Evolutionary conservation across 2,888 invertebrate species (phyloP), one percentile per base, ranked within the genome.

Genomic region (Thelaira solivaga): DNA sequence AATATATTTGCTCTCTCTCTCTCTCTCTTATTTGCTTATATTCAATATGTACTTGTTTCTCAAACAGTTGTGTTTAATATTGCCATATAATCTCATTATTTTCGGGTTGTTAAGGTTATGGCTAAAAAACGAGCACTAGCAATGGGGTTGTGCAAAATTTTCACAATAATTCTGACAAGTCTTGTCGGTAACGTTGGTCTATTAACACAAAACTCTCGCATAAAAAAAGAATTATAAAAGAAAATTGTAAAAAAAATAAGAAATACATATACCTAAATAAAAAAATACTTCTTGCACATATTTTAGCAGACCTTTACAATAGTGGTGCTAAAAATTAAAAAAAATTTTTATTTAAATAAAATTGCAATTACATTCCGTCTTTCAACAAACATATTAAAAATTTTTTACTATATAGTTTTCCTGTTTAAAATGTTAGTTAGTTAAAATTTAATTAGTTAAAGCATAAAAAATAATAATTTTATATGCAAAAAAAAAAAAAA

Each of bases 121-220:
- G 41, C 34, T 62, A 41, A 49, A n/a, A n/a, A 57, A 62, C 36
- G 29, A 61, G 45, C 45, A 24, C n/a, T n/a, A n/a, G 22, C 18
- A 41, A 59, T 47, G 61, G 74, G n/a, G 29, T 78, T 65, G 74
- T 78, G 47, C 18, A 74, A 78, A 69, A 47, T 34, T 53, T 71
- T 78, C 47, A 47, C 53, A 36, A 74, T 65, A 69, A 61, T 36
- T 74, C 53, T 41, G 41, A 47, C 65, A 78, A 78, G 78, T 78
- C 69, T 65, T 71, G 65, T 78, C 78, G 69, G 74, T 61, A 74
- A 74, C 78, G 74, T 78, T 78, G 78, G 69, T 78, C 78, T 74
- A 78, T 74, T 69, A 74, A 74, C 78, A 78, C 78, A 65, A 74
- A 74, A 74, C 34, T 71, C 69, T 74, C 78, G 78, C 78, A 74